Evolutionary conservation across 2,888 invertebrate genomes (phyloP), one percentile per base, ranked within the genome.

Genomic region (Chalcosyrphus nemorum): DNA sequence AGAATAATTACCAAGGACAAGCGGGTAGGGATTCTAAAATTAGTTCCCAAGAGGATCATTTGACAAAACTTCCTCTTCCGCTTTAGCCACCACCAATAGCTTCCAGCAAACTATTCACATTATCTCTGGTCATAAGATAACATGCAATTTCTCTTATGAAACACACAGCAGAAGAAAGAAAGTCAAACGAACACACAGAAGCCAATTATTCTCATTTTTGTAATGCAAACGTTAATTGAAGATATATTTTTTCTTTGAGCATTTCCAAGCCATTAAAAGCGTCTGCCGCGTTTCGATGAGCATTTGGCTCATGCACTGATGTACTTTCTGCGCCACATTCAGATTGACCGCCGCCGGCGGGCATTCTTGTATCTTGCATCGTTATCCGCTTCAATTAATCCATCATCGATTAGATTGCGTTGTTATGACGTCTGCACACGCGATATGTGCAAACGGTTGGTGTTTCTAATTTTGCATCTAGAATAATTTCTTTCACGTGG

Each of bases 121-220:
- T 35, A 57, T n/a, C 35, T n/a, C 2, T 13, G n/a, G 19, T 17
- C 57, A 7, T 17, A 21, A 59, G 27, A 43, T 11, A 43, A 1
- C 15, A 15, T 43, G 27, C 24, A 59, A 15, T 43, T 24, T 3
- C 11, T 43, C 43, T 9, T 19, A n/a, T 21, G 32, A 19, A 54
- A 50, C 11, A 2, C 19, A 47, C 1, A 4, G 43, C 11, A 19
- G 5, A 9, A 43, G 43, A 24, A 19, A 24, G n/a, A 57, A 38
- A 35, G 24, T 13, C 21, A n/a, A 41, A 38, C 1, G 9, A 32
- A 38, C 21, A 24, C 24, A 9, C 38, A 35, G 13, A 24, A 35
- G 57, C 32, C 35, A 56, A 56, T 56, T 56, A 56, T 56, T 56
- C 56, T 38, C 56, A 15, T 57, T 41, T 15, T 11, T 32, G 32